Conservation (phyloP, 2,888 invertebrate species). For the Rhingia campestris region DNA sequence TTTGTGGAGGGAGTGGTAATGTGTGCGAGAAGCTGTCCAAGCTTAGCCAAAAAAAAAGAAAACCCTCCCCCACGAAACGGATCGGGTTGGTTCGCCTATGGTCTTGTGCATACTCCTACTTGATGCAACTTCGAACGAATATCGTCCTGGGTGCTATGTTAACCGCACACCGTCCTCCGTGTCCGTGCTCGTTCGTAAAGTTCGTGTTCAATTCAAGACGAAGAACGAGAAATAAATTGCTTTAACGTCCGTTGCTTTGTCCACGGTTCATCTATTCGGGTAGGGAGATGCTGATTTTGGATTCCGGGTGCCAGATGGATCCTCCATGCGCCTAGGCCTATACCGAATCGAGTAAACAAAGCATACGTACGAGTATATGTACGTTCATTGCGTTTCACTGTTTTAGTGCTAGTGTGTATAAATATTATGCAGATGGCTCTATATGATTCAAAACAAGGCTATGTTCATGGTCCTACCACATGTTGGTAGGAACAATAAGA, state of each 20-base stretch:
- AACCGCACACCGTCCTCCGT: conserved; percentile 35
- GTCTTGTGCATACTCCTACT: conserved; percentile 21
- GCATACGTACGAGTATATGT: conserved; percentile 8
- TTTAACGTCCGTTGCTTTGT: conserved; percentile 72
- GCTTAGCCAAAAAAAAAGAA: conserved; percentile 33
- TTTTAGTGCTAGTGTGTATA: conserved; percentile 36
- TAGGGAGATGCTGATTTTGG: conserved; percentile 66
- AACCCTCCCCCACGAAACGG: conserved; percentile 39
- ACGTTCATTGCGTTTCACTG: conserved; percentile 59
- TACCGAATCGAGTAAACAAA: conserved; percentile 64
- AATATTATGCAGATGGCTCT: conserved; percentile 70
- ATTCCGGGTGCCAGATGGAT: conserved; percentile 70
- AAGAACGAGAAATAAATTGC: conserved; percentile 74
- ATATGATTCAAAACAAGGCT: conserved; percentile 49
- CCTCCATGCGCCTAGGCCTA: conserved; percentile 57
- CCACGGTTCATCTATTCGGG: conserved; percentile 71
- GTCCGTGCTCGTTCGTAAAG: conserved; percentile 21
- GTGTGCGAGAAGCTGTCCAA: conserved; percentile 27
- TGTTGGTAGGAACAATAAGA: conserved; percentile 27
- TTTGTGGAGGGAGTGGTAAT: background rate
- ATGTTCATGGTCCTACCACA: conserved; percentile 25
- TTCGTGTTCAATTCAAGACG: conserved; percentile 69
- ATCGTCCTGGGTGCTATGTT: conserved; percentile 23
- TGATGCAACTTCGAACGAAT: conserved; percentile 43
- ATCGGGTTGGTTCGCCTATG: conserved; percentile 25